Base-by-base conservation (phyloP, 2,797 vertebrate genomes). In the Nannoperca obscura region DNA sequence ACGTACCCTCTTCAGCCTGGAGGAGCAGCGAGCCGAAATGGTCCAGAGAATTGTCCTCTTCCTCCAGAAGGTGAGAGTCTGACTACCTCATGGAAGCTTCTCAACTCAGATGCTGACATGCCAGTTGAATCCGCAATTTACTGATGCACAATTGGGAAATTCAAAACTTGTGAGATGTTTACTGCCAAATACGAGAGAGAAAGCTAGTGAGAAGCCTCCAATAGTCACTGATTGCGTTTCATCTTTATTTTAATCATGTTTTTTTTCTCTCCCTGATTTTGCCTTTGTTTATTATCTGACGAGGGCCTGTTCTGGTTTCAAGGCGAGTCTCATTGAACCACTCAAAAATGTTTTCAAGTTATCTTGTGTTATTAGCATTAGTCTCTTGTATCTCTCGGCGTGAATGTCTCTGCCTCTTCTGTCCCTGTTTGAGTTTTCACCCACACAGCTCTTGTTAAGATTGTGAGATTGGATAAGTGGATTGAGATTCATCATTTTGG, bases 31-130 rank as follows among this genome's bases (percentile, higher is more conserved):
- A 5, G 91, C 95, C 5, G 96, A 97, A 61, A 99, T 99, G 97
- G 96, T 99, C 1, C 88, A 96, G 78, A 95, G 97, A 72, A 98
- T 99, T 5, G 96, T 99, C 80, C 96, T 99, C 74, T 99, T 99
- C 93, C 95, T 99, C 3, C 98, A 99, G 90, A 99, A 99, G 97
- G 98, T 99, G 88, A 92, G 91, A 40, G 24, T 24, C 17, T 1
- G 11, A 52, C 13, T 9, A 0, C 15, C 38, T 73, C 19, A 0
- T 15, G 10, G 30, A 46, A 9, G n/a, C 5, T 59, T 2, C 50
- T 24, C n/a, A 55, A 4, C 40, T 22, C 42, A 22, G 13, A 44
- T 50, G 32, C 57, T 22, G 27, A 72, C 12, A 1, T 14, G 12
- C 5, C n/a, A 1, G 36, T 11, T 65, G 3, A 34, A 63, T 72